These are phyloP conservation scores for Phalanger gymnotis DNA, from an alignment of 2,797 vertebrate genomes.

Conservation along the genomic window DNA sequence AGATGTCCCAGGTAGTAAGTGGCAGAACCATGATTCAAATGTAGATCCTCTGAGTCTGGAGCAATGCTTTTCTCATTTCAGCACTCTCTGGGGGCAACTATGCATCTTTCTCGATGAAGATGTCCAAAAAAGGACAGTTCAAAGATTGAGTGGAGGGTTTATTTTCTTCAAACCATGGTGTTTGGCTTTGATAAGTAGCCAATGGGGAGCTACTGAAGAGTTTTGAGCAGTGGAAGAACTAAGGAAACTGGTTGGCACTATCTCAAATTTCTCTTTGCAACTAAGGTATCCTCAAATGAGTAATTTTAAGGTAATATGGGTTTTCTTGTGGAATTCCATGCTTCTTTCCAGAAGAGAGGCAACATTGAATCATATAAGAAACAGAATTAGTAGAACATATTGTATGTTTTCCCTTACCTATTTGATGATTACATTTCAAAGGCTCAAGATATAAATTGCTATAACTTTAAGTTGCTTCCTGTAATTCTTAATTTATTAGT, in stretches of 20 bases:
- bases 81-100: background rate
- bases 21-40: background rate
- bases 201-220: background rate
- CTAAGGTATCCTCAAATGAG: background rate
- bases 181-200: background rate
- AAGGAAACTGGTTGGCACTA: background rate
- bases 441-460: background rate
- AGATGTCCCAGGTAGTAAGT: background rate
- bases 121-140: background rate
- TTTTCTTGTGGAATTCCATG: background rate
- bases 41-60: background rate
- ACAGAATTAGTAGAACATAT: background rate
- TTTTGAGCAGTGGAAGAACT: background rate
- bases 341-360: background rate
- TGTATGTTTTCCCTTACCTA: background rate
- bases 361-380: background rate
- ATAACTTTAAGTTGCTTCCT: fast-evolving
- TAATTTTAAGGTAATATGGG: background rate
- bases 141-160: background rate
- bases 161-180: background rate
- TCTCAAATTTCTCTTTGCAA: background rate
- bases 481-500: fast-evolving
- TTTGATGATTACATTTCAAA: background rate
- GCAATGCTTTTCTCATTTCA: background rate
- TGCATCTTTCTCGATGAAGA: background rate